Evolutionary conservation across 1,140 invertebrate genomes (phyloP).

Genomic region (Aphaenogaster ashmeadi): DNA sequence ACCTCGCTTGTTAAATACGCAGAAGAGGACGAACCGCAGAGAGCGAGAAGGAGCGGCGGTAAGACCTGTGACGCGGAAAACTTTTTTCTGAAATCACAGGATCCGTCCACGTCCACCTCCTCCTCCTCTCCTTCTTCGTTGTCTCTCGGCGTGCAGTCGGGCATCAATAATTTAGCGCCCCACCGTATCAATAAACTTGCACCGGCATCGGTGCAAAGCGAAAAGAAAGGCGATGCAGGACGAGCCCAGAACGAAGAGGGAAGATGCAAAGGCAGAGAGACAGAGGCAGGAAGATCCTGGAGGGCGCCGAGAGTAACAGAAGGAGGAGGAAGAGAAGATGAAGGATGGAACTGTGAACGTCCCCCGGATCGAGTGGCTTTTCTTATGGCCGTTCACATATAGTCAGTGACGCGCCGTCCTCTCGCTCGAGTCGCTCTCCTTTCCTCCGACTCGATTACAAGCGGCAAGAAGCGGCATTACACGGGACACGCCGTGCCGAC

Average conservation of each 20-base stretch:
- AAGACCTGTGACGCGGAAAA: slow-evolving; percentile 69
- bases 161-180: slow-evolving; percentile 84
- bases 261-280: slow-evolving; percentile 48
- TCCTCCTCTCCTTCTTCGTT: slow-evolving; percentile 53
- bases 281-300: slow-evolving; percentile 59
- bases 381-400: slow-evolving; percentile 81
- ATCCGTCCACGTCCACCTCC: slow-evolving; percentile 64
- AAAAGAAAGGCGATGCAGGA: slow-evolving; percentile 53
- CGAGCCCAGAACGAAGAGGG: slow-evolving; percentile 7
- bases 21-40: slow-evolving; percentile 65
- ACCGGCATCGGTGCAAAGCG: slow-evolving; percentile 17
- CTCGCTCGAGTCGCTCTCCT: slow-evolving; percentile 73
- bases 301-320: slow-evolving; percentile 41
- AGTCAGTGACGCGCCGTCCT: slow-evolving; percentile 80
- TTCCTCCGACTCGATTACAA: slow-evolving; percentile 82
- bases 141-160: slow-evolving; percentile 73
- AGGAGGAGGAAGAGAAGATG: slow-evolving; percentile 10
- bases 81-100: slow-evolving; percentile 82
- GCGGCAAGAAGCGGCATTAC: slow-evolving; percentile 83
- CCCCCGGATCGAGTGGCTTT: slow-evolving; percentile 77
- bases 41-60: slow-evolving; percentile 58
- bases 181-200: slow-evolving; percentile 78
- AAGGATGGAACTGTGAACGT: slow-evolving; percentile 70
- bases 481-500: slow-evolving; percentile 84
- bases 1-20: slow-evolving; percentile 50